A percentile compares a stretch with the other conserved stretches of the same genome.
phyloP scores from a whole-genome alignment of 2,888 invertebrate species.

The Blastobasis adustella region DNA sequence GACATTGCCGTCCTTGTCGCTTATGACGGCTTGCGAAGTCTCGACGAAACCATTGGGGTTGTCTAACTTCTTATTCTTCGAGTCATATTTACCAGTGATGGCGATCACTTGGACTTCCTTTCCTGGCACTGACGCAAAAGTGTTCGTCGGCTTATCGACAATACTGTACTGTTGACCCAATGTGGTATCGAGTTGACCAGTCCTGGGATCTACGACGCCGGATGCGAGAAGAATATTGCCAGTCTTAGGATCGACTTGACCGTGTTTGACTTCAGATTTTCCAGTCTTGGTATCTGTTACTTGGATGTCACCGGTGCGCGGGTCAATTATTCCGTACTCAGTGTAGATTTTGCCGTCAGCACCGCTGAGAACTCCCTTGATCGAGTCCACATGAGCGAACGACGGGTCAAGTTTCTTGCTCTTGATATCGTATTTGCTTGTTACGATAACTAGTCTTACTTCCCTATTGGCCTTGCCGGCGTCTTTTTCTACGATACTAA shows the following conservation, averaged over 20 bases:
- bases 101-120: conserved; percentile 74
- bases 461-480: conserved; percentile 78
- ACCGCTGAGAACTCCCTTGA: conserved; percentile 65
- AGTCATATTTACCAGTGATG: conserved; percentile 75
- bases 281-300: conserved; percentile 60
- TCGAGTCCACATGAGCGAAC: conserved; percentile 66
- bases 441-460: conserved; percentile 75
- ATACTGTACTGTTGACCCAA: conserved; percentile 76
- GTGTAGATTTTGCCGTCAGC: conserved; percentile 79
- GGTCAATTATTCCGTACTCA: conserved; percentile 77
- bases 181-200: conserved; percentile 71
- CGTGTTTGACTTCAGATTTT: conserved; percentile 56
- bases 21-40: conserved; percentile 72
- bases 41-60: conserved; percentile 73
- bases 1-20: conserved; percentile 81
- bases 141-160: conserved; percentile 73
- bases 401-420: conserved; percentile 65
- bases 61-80: conserved; percentile 75
- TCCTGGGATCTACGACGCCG: conserved; percentile 75
- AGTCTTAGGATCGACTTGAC: conserved; percentile 67
- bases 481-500: conserved; percentile 79
- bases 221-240: conserved; percentile 68
- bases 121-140: conserved; percentile 52
- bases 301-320: conserved; percentile 72
- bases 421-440: conserved; percentile 76